Evolutionary conservation across 2,888 invertebrate species (phyloP), one percentile per base, ranked within the genome.

Genomic region (Pyrochroa serraticornis): DNA sequence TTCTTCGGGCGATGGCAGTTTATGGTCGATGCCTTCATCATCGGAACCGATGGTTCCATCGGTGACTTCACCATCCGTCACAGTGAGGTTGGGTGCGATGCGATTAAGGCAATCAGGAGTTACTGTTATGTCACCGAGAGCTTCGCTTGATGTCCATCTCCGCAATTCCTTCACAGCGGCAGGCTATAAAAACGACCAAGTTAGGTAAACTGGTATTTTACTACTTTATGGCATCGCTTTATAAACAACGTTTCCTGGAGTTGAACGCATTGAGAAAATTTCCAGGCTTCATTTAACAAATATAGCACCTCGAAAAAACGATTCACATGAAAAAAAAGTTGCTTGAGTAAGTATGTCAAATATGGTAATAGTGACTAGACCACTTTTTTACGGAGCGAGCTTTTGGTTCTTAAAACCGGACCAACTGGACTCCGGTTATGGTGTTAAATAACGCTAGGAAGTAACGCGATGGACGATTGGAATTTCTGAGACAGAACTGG

Each of bases 1-100:
- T 80, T 93, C 93, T 78, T 92, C 92, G 34, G 93, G 93, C 65
- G 93, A 92, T 43, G 93, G 93, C 72, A 93, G 83, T 77, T 91
- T 87, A 81, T 93, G 92, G 81, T 93, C 92, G 69, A 92, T 86
- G 67, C 87, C 90, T 77, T 88, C 88, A 69, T 87, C 86, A 50
- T 85, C 85, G 1, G 86, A 85, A 8, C 82, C 75, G 45, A 80
- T 75, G 49, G 80, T 80, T 33, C 81, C 78, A 61, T 77, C 84
- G 1, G 82, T 80, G 67, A 79, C 77, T 60, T 79, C 77, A n/a
- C 83, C 84, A 33, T 84, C 81, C 63, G 81, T 82, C 67, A 81
- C 81, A n/a, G 81, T 81, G 31, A 50, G 53, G 37, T 55, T 54
- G 14, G 46, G 51, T 37, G 83, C 81, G 72, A 91, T 90, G 67